Evolutionary conservation across 2,113 vertebrate genomes (phyloP), one percentile per base, ranked within the genome.

Genomic region (Pimephales promelas): DNA sequence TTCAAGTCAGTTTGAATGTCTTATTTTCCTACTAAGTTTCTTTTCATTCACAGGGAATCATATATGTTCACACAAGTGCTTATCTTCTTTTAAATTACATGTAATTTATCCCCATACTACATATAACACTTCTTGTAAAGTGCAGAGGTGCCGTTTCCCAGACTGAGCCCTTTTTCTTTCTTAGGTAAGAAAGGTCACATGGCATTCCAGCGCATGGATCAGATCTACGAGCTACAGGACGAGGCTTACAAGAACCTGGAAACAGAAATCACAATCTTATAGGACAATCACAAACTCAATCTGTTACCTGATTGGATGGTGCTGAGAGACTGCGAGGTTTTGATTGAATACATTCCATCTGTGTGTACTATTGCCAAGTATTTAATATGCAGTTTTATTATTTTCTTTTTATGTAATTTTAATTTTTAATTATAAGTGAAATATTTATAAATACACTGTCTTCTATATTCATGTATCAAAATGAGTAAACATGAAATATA

Each of bases 191-290:
- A 92, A 61, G 93, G 93, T 2, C 86, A 90, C 49, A 34, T 81
- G n/a, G 93, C 92, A 18, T 95, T 94, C 82, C 93, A 93, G 90
- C 90, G 72, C 82, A 94, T 95, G 92, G 93, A 95, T 47, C 90
- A 90, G 88, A 90, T 95, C 47, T 87, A 73, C 13, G 92, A 94
- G 83, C 83, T 92, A 84, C 90, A 95, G 84, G 92, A 95, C 59
- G 94, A 94, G 81, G 87, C 84, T 0, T 94, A 93, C 59, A 89
- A 85, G 88, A 95, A 95, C 88, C 79, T 90, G 22, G 92, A 95
- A 89, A 94, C 93, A 0, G 91, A 94, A 87, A 93, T 93, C 28
- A 95, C 94, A 0, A 90, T 94, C 59, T 88, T 95, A 45, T 95
- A 94, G 87, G 73, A 71, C 22, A 28, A 34, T 1, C 3, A 62